phyloP scores from a whole-genome alignment of 2,797 vertebrate genomes.

The Oreortyx pictus region DNA sequence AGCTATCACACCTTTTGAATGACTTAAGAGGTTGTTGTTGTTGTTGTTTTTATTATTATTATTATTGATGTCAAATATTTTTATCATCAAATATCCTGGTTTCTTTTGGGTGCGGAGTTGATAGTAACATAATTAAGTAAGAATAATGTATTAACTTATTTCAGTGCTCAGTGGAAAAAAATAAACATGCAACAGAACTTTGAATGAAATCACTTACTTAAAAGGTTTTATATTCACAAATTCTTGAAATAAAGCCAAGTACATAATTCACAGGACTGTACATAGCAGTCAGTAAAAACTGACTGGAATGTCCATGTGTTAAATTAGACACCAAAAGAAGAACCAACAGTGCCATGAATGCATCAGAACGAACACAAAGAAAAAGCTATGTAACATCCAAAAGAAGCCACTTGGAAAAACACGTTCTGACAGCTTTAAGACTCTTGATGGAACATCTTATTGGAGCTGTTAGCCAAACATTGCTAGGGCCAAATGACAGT shows the following conservation, averaged over 20 bases:
- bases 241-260: constrained; percentile 69
- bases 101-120: neutral
- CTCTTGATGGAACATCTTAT: neutral
- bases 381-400: neutral
- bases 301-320: constrained; percentile 35
- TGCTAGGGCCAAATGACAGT: neutral
- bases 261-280: constrained; percentile 30
- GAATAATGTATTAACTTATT: constrained; percentile 27
- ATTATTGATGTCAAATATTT: constrained; percentile 6
- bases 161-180: constrained; percentile 1
- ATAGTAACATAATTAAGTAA: constrained; percentile 51
- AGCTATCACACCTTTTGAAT: constrained; percentile 66
- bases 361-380: neutral
- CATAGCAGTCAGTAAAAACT: constrained; percentile 24
- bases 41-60: neutral
- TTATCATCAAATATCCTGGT: constrained; percentile 12
- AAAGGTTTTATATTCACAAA: constrained; percentile 41
- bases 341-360: neutral
- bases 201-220: constrained; percentile 43
- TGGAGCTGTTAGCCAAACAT: neutral
- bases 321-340: constrained; percentile 43
- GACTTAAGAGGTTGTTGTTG: neutral
- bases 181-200: neutral
- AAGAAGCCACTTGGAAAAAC: neutral
- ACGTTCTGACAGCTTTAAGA: neutral